A percentile compares a stretch with the other conserved stretches of the same genome.
Conservation (phyloP, 1,140 invertebrate genomes). For the Elysia chlorotica region DNA sequence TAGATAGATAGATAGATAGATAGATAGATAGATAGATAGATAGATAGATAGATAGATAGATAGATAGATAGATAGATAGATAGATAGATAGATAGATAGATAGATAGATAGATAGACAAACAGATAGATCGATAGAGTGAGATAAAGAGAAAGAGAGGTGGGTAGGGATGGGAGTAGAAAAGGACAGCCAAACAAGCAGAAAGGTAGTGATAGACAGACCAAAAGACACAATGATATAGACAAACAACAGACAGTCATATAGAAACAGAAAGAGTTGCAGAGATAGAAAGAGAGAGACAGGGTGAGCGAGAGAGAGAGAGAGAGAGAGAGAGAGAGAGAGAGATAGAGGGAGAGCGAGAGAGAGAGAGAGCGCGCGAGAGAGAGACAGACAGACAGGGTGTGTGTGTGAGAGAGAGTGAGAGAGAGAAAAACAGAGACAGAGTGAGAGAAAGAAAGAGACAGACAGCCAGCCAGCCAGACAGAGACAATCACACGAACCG, state of each 20-base stretch:
- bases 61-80: neutral
- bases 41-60: neutral
- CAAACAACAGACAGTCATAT: neutral
- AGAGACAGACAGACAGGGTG: neutral
- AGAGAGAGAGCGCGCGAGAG: neutral
- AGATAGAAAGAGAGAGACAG: neutral
- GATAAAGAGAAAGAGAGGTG: neutral
- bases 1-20: neutral
- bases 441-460: too few species aligned
- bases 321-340: too few species aligned
- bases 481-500: too few species aligned
- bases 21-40: neutral
- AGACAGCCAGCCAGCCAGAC: too few species aligned
- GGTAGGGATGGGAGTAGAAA: neutral
- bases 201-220: too few species aligned
- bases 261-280: neutral
- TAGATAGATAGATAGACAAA: too few species aligned
- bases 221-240: too few species aligned
- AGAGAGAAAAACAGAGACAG: too few species aligned
- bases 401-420: neutral
- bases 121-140: too few species aligned
- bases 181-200: neutral
- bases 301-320: neutral
- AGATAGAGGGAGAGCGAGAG: too few species aligned
- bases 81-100: neutral